phyloP scores from a whole-genome alignment of 1,140 invertebrate genomes.

The Eulimnadia texana region DNA sequence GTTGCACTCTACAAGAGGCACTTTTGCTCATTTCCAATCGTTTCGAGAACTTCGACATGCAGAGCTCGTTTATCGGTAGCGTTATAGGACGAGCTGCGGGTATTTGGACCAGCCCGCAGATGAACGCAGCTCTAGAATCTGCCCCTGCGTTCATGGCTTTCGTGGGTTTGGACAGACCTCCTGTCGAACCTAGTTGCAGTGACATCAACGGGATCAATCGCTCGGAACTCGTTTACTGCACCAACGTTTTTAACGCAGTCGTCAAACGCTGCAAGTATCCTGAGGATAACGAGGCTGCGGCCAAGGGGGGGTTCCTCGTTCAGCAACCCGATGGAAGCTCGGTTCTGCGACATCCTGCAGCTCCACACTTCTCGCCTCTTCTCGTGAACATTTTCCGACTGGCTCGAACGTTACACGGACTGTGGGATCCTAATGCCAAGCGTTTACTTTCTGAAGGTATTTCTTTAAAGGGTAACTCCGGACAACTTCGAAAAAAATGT shows the following conservation, averaged over 20 bases:
- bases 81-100: slow-evolving; percentile 45
- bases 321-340: slow-evolving; percentile 57
- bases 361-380: slow-evolving; percentile 59
- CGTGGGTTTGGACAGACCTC: slow-evolving; percentile 54
- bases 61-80: slow-evolving; percentile 65
- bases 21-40: slow-evolving; percentile 71
- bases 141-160: slow-evolving; percentile 52
- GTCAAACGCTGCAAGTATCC: slow-evolving; percentile 73
- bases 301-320: slow-evolving; percentile 62
- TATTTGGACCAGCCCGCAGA: slow-evolving; percentile 43
- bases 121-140: slow-evolving; percentile 41
- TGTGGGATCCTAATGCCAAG: slow-evolving; percentile 53
- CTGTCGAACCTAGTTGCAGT: slow-evolving; percentile 42
- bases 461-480: too few species aligned
- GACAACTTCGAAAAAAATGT: too few species aligned
- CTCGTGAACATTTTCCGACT: slow-evolving; percentile 59
- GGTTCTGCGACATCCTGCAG: slow-evolving; percentile 68
- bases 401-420: slow-evolving; percentile 56
- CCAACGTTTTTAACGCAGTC: slow-evolving; percentile 60
- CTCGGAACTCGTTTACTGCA: slow-evolving; percentile 41
- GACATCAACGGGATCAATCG: slow-evolving; percentile 41
- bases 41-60: slow-evolving; percentile 71
- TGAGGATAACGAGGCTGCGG: slow-evolving; percentile 47
- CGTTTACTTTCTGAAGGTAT: slow-evolving; percentile 36
- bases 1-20: slow-evolving; percentile 59